Evolutionary conservation across 2,797 vertebrate genomes (phyloP).

Genomic region (Mormyrops attenuatus): DNA sequence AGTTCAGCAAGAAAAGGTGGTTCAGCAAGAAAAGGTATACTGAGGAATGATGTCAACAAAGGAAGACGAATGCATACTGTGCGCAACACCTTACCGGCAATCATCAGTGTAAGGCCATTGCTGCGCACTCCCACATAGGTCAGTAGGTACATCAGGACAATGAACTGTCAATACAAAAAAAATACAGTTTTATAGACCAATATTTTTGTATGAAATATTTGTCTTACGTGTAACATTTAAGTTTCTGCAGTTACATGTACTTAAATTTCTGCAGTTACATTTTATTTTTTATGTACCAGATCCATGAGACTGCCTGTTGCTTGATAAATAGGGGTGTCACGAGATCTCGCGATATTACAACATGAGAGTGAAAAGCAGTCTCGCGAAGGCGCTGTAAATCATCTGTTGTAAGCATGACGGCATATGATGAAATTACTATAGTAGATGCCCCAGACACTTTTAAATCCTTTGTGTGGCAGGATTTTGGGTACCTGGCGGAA

Average conservation of each 20-base stretch:
- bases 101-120: conserved; percentile 80
- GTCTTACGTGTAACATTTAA: neutral
- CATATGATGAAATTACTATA: too few relatives aligned
- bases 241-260: too few relatives aligned
- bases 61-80: neutral
- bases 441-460: too few relatives aligned
- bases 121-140: conserved; percentile 72
- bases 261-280: neutral
- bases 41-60: neutral
- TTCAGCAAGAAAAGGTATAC: neutral
- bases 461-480: too few relatives aligned
- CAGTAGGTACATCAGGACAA: conserved; percentile 78
- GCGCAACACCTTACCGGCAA: conserved; percentile 63
- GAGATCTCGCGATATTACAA: too few relatives aligned
- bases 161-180: conserved; percentile 61
- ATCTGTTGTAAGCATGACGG: too few relatives aligned
- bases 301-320: neutral
- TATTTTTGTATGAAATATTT: neutral
- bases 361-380: too few relatives aligned
- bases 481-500: too few relatives aligned
- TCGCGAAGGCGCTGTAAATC: too few relatives aligned
- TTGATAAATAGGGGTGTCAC: neutral
- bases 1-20: neutral
- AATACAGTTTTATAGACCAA: neutral
- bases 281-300: neutral